Evolutionary conservation across 2,888 invertebrate species (phyloP).

Genomic region (Zaprionus lineosus): DNA sequence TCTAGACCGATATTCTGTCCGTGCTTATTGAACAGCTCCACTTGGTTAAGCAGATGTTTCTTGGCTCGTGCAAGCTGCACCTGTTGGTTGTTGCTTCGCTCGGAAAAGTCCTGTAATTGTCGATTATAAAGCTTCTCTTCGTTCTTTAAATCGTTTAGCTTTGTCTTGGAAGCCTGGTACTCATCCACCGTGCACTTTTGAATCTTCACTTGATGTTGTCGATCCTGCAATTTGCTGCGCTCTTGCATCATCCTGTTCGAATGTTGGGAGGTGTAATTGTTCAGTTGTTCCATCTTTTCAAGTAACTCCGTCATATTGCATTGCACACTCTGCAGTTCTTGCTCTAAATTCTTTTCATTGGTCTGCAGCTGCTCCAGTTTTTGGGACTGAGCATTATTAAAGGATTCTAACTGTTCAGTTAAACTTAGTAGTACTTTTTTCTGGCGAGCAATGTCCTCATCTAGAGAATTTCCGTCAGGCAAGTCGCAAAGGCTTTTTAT

Average conservation of each 20-base stretch:
- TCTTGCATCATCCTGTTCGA: constrained; percentile 11
- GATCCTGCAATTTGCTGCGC: constrained; percentile 22
- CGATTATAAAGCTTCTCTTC: constrained; percentile 64
- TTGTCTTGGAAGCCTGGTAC: constrained; percentile 60
- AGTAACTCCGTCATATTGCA: constrained; percentile 4
- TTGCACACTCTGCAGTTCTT: constrained; percentile 44
- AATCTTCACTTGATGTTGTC: constrained; percentile 41
- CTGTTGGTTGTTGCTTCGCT: constrained; percentile 70
- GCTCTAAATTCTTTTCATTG: constrained; percentile 48
- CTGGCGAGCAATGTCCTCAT: constrained; percentile 51
- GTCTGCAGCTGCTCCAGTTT: constrained; percentile 17
- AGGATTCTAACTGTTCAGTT: constrained; percentile 39
- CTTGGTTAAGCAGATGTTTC: constrained; percentile 67
- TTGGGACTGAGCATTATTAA: constrained; percentile 47
- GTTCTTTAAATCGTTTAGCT: constrained; percentile 58
- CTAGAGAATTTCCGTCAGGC: constrained; percentile 43
- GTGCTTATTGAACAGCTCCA: constrained; percentile 63
- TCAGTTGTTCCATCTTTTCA: constrained; percentile 1
- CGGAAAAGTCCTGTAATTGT: constrained; percentile 59
- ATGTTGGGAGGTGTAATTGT: constrained; percentile 4
- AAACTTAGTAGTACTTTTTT: constrained; percentile 44
- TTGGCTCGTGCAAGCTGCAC: constrained; percentile 68
- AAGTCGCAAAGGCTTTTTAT: constrained; percentile 61
- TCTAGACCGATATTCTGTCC: constrained; percentile 60
- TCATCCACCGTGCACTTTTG: constrained; percentile 58